phyloP scores from a whole-genome alignment of 1,140 invertebrate genomes.

The Gryllus bimaculatus region DNA sequence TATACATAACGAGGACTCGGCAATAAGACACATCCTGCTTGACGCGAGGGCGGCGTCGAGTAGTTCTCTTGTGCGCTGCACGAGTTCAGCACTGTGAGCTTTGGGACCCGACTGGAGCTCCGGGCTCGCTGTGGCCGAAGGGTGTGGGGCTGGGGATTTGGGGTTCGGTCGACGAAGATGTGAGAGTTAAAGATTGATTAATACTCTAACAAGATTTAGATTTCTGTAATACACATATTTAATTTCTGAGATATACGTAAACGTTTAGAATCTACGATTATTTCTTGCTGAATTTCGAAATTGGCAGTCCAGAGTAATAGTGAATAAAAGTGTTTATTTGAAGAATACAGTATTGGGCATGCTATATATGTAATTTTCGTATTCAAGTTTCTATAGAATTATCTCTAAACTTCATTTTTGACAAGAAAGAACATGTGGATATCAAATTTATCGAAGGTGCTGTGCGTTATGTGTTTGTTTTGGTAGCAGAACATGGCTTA shows the following conservation, averaged over 20 bases:
- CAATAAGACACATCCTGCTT: neutral
- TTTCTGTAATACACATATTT: no score
- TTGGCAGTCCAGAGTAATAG: no score
- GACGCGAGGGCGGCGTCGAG: neutral
- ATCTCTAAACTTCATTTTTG: neutral
- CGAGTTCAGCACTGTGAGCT: neutral
- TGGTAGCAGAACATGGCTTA: slow-evolving; percentile 3
- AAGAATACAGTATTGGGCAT: no score
- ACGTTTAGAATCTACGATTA: no score
- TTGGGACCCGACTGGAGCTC: neutral
- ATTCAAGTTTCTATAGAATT: no score
- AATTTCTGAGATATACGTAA: no score
- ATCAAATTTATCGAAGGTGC: neutral
- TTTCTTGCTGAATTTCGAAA: no score
- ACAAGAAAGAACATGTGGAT: neutral
- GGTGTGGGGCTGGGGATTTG: neutral
- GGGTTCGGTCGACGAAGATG: neutral
- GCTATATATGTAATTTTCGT: no score
- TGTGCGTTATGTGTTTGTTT: neutral
- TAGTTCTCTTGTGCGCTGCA: neutral
- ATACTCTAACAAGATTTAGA: neutral
- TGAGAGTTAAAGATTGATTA: neutral
- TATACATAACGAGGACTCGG: no score
- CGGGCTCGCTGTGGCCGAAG: neutral
- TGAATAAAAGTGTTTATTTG: no score